Evolutionary conservation across 1,140 invertebrate species (phyloP), one percentile per base, ranked within the genome.

Genomic region (Heliconius hewitsoni): DNA sequence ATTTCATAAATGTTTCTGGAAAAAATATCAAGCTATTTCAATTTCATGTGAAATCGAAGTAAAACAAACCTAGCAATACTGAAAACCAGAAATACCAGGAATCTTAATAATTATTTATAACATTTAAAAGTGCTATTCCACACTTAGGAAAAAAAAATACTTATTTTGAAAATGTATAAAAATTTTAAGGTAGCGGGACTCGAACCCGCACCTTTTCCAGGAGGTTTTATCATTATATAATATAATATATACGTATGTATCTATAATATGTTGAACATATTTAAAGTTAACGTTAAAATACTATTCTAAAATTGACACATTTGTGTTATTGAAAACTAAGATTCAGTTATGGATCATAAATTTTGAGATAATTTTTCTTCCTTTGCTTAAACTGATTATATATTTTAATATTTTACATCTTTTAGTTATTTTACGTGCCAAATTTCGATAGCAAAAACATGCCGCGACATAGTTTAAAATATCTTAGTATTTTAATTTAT

Each of bases 401-500:
- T 57, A 2, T 60, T 23, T 27, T 11, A 60, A 60, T 60, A 60
- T 34, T 71, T 19, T 34, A 71, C 23, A 39, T n/a, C 18, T n/a
- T n/a, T 8, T 23, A 72, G 6, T 73, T 57, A 73, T 34, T 76
- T 46, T n/a, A 60, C 70, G 34, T 78, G 46, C 77, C 37, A 57
- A 78, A 60, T 73, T 70, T 71, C 71, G 71, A 77, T 71, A 73
- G 71, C 71, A 73, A 34, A 34, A 34, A 34, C 30, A n/a, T 76
- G 80, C 39, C 75, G 78, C 70, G 78, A 42, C 77, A 76, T 74
- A 71, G 34, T 78, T 70, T 42, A 74, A 78, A 78, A 73, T 66
- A 81, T 77, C 75, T 81, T 76, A 73, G 73, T 75, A 80, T 83
- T 83, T 81, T 81, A 79, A 55, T 81, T 81, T 76, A 81, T 60